Base-by-base conservation (phyloP, 2,888 invertebrate genomes). In the Strigamia crassipes region DNA sequence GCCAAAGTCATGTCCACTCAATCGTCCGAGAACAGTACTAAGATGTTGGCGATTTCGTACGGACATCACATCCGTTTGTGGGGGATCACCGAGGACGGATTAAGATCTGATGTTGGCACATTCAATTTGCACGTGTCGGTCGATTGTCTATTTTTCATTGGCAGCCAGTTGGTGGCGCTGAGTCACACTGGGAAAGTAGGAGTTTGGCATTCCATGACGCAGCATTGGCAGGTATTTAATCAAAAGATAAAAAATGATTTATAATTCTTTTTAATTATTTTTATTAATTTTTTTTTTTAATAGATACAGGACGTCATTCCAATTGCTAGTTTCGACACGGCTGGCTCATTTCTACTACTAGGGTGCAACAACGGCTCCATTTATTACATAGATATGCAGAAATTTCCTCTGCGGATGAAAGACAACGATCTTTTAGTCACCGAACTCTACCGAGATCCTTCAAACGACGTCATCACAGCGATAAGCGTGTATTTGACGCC, bases 121-220 rank as follows among this genome's bases (percentile, higher is more conserved):
- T 97, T 97, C 87, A 96, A 96, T 89, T 90, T 97, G 31, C 93
- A 94, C 84, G 97, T 97, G 0, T 92, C 95, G 0, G 96, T 99
- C 10, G 98, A 99, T 87, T 96, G 96, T 88, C 90, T 99, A 82
- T 95, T 99, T 87, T 99, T 99, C 88, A 98, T 99, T 87, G 98
- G 99, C 0, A 96, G 96, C 84, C 99, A 99, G 87, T 89, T 99
- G 84, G 99, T 99, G n/a, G 98, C 98, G 0, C 90, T 99, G 34
- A 96, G 96, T 73, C 93, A 94, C 1, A 92, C 93, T 9, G 96
- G 96, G 6, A 97, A 97, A 89, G 95, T 99, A 27, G 98, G 99
- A 0, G 98, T 99, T n/a, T 99, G 98, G 98, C 98, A 99, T 88
- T 96, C 97, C 0, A 97, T 97, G 93, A 97, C 97, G 0, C 97